These are phyloP conservation scores for Drosophila baimaii DNA, from an alignment of 1,140 invertebrate species.

Conservation along the genomic window DNA sequence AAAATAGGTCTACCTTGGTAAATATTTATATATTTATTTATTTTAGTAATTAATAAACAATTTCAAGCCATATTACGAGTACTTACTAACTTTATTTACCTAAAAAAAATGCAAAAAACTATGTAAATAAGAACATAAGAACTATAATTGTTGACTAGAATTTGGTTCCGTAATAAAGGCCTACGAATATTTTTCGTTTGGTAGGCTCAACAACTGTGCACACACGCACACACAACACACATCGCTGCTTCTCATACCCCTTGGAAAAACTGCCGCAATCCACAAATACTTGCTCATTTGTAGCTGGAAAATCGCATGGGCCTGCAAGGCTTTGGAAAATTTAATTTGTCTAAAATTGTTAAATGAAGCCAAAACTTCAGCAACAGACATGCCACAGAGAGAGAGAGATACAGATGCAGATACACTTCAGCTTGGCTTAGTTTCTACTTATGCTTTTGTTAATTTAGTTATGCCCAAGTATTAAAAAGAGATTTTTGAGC, in stretches of 20 bases:
- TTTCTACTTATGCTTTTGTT: conserved; percentile 55
- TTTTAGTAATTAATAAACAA: too few relatives aligned
- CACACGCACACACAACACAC: too few relatives aligned
- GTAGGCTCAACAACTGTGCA: too few relatives aligned
- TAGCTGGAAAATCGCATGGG: conserved; percentile 32
- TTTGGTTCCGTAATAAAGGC: neutral
- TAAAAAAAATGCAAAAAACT: too few relatives aligned
- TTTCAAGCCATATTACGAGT: too few relatives aligned
- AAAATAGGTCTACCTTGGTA: too few relatives aligned
- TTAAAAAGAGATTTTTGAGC: conserved; percentile 79
- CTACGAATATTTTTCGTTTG: too few relatives aligned
- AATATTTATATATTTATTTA: too few relatives aligned
- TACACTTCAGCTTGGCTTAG: conserved; percentile 37
- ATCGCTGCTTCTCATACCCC: too few relatives aligned
- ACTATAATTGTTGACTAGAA: too few relatives aligned
- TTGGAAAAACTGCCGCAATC: neutral
- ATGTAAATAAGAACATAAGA: too few relatives aligned
- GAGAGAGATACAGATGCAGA: conserved; percentile 18
- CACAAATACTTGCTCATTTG: conserved; percentile 14
- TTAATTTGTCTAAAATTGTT: conserved; percentile 66
- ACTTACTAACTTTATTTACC: too few relatives aligned
- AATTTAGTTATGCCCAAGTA: conserved; percentile 78
- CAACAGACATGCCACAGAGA: conserved; percentile 24
- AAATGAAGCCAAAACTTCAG: conserved; percentile 47
- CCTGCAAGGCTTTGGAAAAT: conserved; percentile 55